These are phyloP conservation scores for Panagrolaimus sp. DNA, from an alignment of 1,140 invertebrate species.

Conservation along the genomic window DNA sequence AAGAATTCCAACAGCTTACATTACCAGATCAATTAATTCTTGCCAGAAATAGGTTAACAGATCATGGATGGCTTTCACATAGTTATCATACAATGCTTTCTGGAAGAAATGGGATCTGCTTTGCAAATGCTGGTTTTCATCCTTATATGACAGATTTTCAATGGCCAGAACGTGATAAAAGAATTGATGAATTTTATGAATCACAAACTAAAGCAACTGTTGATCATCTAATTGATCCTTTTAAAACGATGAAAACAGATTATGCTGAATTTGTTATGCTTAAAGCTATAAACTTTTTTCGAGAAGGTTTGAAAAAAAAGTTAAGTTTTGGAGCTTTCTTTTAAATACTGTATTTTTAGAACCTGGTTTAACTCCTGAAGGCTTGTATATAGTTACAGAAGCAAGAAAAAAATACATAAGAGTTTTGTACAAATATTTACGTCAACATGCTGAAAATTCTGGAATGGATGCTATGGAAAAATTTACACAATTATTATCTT, in stretches of 20 bases:
- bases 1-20: not conserved
- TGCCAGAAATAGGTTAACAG: not conserved
- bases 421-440: conserved; percentile 1
- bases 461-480: not conserved
- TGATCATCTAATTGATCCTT: conserved; percentile 6
- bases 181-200: conserved; percentile 11
- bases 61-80: conserved; percentile 10
- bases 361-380: conserved; percentile 5
- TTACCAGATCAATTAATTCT: not conserved
- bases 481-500: not conserved
- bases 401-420: conserved; percentile 6
- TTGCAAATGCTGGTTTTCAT: conserved; percentile 8
- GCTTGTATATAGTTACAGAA: not conserved
- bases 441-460: not conserved
- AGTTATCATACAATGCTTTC: conserved; percentile 13
- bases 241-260: not conserved
- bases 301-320: not conserved
- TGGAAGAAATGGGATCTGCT: not conserved
- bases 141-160: not conserved
- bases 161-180: not conserved
- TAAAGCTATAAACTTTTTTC: conserved; percentile 9
- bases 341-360: not conserved
- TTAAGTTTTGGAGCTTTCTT: not conserved
- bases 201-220: conserved; percentile 8
- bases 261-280: conserved; percentile 2